A percentile compares a stretch with the other conserved stretches of the same genome.
Conservation (phyloP, 2,797 vertebrate species). For the Poeciliopsis presidionis region DNA sequence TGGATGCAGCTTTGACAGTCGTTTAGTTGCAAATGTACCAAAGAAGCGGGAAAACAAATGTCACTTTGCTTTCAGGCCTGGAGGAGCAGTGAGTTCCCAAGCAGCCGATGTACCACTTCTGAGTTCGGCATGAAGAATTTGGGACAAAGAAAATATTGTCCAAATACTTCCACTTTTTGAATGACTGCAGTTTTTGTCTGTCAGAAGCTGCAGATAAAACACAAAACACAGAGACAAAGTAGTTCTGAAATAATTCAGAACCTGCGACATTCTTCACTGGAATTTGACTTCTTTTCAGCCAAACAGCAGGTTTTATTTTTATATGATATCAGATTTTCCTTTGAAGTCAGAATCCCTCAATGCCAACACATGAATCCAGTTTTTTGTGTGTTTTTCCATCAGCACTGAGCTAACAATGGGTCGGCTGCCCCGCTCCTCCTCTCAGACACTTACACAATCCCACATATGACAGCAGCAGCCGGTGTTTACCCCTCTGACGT, state of each 20-base stretch:
- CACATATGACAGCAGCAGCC: conserved; percentile 77
- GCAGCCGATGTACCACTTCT: conserved; percentile 19
- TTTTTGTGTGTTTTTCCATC: conserved; percentile 31
- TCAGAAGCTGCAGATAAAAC: conserved; percentile 42
- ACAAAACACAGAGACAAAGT: conserved; percentile 15
- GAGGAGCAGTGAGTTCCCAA: conserved; percentile 18
- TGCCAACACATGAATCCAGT: conserved; percentile 51
- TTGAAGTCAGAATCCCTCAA: conserved; percentile 67
- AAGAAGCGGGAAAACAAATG: conserved; percentile 28
- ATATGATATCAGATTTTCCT: conserved; percentile 74
- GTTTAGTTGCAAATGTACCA: conserved; percentile 11
- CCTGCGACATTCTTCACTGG: conserved; percentile 51
- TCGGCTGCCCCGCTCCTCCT: conserved; percentile 34
- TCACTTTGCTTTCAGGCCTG: conserved; percentile 24
- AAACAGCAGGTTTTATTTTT: conserved; percentile 41
- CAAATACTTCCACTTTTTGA: conserved; percentile 11
- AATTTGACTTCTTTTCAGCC: conserved; percentile 52
- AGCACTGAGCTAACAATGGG: conserved; percentile 50
- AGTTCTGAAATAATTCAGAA: conserved; percentile 51
- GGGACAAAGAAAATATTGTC: not conserved
- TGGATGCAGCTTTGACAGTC: conserved; percentile 26
- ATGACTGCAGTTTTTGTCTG: conserved; percentile 24
- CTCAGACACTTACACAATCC: conserved; percentile 47
- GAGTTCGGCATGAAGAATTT: conserved; percentile 18
- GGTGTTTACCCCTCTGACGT: conserved; percentile 66